Evolutionary conservation across 2,113 vertebrate species (phyloP).

Genomic region (Budorcas taxicolor): DNA sequence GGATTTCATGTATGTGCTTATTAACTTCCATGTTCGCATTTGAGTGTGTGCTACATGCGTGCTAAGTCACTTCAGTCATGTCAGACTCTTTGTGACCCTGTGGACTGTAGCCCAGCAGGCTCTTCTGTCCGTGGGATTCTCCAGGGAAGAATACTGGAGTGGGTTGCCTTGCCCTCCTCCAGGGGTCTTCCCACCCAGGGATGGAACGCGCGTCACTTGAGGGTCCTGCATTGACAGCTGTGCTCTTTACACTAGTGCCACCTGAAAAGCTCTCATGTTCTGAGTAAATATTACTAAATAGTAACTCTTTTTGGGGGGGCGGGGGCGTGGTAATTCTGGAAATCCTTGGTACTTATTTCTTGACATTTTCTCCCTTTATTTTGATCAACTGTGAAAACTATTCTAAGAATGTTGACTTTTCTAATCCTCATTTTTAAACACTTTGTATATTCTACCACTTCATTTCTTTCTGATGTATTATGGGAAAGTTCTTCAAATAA

Average conservation of each 20-base stretch:
- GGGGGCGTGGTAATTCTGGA: neutral
- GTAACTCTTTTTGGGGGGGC: no score
- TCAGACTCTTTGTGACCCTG: neutral
- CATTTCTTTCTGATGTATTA: neutral
- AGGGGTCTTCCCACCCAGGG: neutral
- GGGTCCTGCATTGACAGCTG: neutral
- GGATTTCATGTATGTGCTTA: neutral
- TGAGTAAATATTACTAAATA: neutral
- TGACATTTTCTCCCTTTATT: neutral
- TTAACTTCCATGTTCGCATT: neutral
- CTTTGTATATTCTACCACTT: neutral
- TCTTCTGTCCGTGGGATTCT: neutral
- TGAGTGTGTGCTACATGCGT: neutral
- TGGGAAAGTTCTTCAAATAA: neutral
- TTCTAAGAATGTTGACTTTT: neutral
- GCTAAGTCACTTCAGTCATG: neutral
- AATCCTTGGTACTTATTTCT: neutral
- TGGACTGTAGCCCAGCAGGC: neutral
- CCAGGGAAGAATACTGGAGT: neutral
- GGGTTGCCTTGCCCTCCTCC: neutral
- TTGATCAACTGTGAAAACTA: neutral
- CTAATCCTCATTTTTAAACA: neutral
- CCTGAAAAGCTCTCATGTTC: neutral
- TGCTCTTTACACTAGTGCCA: neutral
- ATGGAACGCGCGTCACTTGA: accelerated